Percentiles rank a stretch among this genome's conserved stretches.
These are phyloP conservation scores for Timema podura DNA, from an alignment of 2,888 invertebrate species.

Conservation along the genomic window DNA sequence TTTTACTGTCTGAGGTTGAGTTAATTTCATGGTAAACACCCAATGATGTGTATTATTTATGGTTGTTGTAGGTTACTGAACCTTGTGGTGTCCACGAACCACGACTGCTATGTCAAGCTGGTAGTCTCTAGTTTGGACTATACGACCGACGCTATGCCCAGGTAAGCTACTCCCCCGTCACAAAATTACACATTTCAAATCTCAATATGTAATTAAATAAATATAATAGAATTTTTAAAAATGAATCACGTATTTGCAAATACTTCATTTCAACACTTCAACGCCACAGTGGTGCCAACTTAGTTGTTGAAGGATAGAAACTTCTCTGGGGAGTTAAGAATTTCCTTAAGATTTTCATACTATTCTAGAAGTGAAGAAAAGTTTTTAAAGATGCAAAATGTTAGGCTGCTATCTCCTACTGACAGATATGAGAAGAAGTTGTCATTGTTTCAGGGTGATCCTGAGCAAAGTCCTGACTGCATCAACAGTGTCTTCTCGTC, in stretches of 20 bases:
- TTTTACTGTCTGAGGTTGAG: background rate
- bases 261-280: too few relatives aligned
- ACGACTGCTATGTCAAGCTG: slow-evolving; percentile 90
- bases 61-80: slow-evolving; percentile 63
- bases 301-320: too few relatives aligned
- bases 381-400: too few relatives aligned
- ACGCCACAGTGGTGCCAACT: too few relatives aligned
- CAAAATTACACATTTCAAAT: too few relatives aligned
- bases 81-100: slow-evolving; percentile 75
- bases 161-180: slow-evolving; percentile 41
- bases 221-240: too few relatives aligned
- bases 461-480: slow-evolving; percentile 50
- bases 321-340: too few relatives aligned
- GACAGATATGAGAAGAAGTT: background rate
- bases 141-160: slow-evolving; percentile 64
- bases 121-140: slow-evolving; percentile 91
- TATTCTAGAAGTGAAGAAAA: too few relatives aligned
- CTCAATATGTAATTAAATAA: too few relatives aligned
- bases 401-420: too few relatives aligned
- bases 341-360: too few relatives aligned
- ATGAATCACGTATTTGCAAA: too few relatives aligned
- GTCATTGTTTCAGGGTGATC: slow-evolving; percentile 46
- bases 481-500: slow-evolving; percentile 53
- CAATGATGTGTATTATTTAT: background rate
- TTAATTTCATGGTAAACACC: background rate